Base-by-base conservation (phyloP, 2,113 vertebrate species). In the Apteryx mantelli region DNA sequence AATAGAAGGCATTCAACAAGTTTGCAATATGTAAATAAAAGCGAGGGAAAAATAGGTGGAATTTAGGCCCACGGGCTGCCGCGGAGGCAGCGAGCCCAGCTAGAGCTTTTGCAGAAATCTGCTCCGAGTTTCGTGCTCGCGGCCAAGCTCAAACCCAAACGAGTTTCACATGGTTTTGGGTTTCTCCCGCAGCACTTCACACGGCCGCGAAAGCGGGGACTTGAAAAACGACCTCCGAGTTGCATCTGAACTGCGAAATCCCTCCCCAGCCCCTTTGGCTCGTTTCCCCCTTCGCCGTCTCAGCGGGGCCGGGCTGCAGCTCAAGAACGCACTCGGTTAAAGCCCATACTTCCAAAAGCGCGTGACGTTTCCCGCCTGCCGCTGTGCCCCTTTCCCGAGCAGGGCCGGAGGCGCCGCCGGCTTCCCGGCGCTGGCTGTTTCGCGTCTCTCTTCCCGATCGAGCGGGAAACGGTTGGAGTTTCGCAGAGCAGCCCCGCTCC, bases 151-250 rank as follows among this genome's bases (percentile, higher is more conserved):
- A 38, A 44, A 91, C 64, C 85, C 18, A 80, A 46, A 58, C 25
- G 19, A 68, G n/a, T 92, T 96, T 92, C 96, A 71, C 92, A 70
- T 78, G 92, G 92, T 26, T 94, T 91, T 76, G 60, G n/a, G 93
- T 92, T 91, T 93, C 90, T 85, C 36, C 58, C 17, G 8, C 75
- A 65, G 64, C 46, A 26, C 68, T 84, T 69, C 36, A 78, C 6
- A 2, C 83, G 20, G 81, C 89, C 86, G 19, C 91, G 68, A 26
- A 56, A 69, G 81, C 21, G n/a, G 38, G 38, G 56, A 24, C 70
- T 70, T 77, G 66, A 44, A 44, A 91, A 89, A 14, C 1, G 34
- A 83, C 55, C 87, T 90, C 76, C 11, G 8, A 13, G 4, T 25
- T 74, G 61, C 32, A 30, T 76, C 56, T 52, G 48, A 7, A 17